Base-by-base conservation (phyloP, 2,888 invertebrate genomes). In the Plusia festucae region DNA sequence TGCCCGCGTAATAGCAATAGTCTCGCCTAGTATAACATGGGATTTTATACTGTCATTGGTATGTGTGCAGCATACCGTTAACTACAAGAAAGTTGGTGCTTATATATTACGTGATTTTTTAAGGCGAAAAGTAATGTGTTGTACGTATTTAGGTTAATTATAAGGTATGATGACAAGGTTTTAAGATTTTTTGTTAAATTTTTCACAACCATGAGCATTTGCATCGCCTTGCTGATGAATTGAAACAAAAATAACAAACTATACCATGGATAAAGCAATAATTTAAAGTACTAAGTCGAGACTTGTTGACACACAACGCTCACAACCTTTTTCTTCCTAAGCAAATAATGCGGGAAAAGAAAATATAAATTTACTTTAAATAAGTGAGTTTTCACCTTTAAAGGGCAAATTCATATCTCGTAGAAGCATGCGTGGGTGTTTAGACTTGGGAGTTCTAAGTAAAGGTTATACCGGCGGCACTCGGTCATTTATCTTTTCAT, bases 371-470 rank as follows among this genome's bases (percentile, higher is more conserved):
- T 61, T 62, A 46, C 53, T 76, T 72, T 15, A 46, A 71, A 60
- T 56, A 49, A 60, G 62, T 56, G 53, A 54, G 49, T 53, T 66
- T 51, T 73, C 76, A 83, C 80, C 77, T 81, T 81, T 81, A 81
- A 81, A 83, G 82, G 76, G 77, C 76, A 78, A 77, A 59, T 63
- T 66, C 64, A 72, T 67, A 70, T 65, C 63, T 65, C 54, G 22
- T 59, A 65, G 64, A 63, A 69, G 70, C 55, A 63, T 44, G 59
- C 58, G 80, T 73, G 71, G 82, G 78, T 57, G 60, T 57, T 20
- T 49, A 49, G 46, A 49, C 53, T 64, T 22, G 13, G 34, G 73
- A 49, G 58, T 59, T 55, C 16, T 24, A 32, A 8, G 53, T 52
- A 68, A 72, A 66, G 60, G 69, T 76, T 61, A 59, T 44, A 22